phyloP scores from a whole-genome alignment of 2,797 vertebrate genomes.

The Crax fasciolata region DNA sequence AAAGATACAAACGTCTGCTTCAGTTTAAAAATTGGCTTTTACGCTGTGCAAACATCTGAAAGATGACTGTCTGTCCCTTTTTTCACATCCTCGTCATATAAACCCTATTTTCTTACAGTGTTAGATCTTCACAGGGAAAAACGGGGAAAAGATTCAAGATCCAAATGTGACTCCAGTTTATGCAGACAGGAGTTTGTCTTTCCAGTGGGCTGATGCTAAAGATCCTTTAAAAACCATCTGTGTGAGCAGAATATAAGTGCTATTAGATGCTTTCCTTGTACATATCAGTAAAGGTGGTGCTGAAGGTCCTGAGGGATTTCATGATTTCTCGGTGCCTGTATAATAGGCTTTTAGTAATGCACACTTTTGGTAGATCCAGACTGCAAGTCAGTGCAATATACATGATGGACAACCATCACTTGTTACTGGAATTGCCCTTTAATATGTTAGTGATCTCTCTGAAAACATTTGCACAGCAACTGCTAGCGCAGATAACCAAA shows the following conservation, averaged over 20 bases:
- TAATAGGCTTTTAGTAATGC: neutral
- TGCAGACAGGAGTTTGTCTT: neutral
- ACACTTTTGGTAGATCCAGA: neutral
- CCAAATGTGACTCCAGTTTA: neutral
- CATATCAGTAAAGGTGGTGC: neutral
- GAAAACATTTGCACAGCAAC: conserved; percentile 6
- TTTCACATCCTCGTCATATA: neutral
- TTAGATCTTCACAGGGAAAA: neutral
- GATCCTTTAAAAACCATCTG: neutral
- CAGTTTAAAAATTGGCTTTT: neutral
- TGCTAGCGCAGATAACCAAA: neutral
- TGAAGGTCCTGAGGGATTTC: neutral
- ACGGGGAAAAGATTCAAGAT: neutral
- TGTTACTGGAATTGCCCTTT: neutral
- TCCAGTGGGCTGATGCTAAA: neutral
- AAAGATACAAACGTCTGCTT: neutral
- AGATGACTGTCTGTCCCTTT: neutral
- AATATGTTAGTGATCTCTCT: neutral
- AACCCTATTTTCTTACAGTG: neutral
- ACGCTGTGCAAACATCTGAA: neutral
- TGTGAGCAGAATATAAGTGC: neutral
- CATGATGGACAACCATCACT: neutral
- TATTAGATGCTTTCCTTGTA: neutral
- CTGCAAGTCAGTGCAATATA: neutral
- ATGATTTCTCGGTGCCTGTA: neutral